Conservation (phyloP, 1,140 invertebrate genomes). For the Diuraphis noxia region DNA sequence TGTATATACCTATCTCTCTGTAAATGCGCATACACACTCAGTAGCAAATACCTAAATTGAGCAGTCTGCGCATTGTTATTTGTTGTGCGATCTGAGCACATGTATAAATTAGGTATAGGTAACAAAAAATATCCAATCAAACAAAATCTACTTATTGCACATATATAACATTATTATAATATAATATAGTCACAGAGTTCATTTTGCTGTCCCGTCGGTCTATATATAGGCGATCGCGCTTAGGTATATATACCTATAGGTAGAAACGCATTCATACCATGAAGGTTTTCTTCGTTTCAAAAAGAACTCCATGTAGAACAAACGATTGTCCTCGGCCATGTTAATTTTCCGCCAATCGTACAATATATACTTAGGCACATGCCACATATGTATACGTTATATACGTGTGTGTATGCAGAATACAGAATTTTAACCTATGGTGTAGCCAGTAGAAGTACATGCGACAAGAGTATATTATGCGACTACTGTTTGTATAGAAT, state of each 20-base stretch:
- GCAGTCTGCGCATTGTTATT: not conserved
- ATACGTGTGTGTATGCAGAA: not conserved
- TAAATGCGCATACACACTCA: not conserved
- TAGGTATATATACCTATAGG: not conserved
- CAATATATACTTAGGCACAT: not conserved
- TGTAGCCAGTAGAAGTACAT: not conserved
- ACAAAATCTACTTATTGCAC: not conserved
- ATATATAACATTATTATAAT: not conserved
- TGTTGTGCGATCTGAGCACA: not conserved
- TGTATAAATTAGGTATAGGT: not conserved
- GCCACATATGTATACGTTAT: too few species aligned
- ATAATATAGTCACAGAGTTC: not conserved
- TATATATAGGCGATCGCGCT: not conserved
- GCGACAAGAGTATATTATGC: not conserved
- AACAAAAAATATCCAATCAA: conserved; percentile 17
- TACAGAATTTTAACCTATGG: not conserved
- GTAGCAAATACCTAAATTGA: not conserved
- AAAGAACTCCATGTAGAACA: not conserved
- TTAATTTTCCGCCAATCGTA: not conserved
- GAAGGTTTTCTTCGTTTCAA: conserved; percentile 28
- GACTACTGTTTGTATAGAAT: not conserved
- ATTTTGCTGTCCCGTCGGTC: not conserved
- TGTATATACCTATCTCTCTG: not conserved
- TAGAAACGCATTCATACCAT: conserved; percentile 16
- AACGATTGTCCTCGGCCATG: conserved; percentile 28